These are phyloP conservation scores for Bombyx mori DNA, from an alignment of 1,140 invertebrate species.

Conservation along the genomic window ASM3026992v2 NC_085128.1:11205501-11206000, in stretches of 20 bases:
- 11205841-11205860: too few species aligned
- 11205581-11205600: conserved; percentile 47
- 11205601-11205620: conserved; percentile 51
- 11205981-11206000: too few species aligned
- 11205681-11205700: conserved; percentile 20
- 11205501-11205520: conserved; percentile 34
- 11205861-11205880: too few species aligned
- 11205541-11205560: conserved; percentile 24
- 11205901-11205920: too few species aligned
- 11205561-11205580: conserved; percentile 46
- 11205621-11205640: conserved; percentile 44
- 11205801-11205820: not conserved
- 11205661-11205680: conserved; percentile 16
- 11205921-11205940: too few species aligned
- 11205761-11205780: conserved; percentile 3
- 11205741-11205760: conserved; percentile 5
- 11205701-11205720: conserved; percentile 18
- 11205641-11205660: conserved; percentile 39
- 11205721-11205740: conserved; percentile 10
- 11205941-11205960: too few species aligned
- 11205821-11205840: too few species aligned
- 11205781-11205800: not conserved
- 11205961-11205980: too few species aligned
- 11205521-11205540: conserved; percentile 39
- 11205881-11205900: too few species aligned